Conservation (phyloP, 2,888 invertebrate species). For the Macrophya annulata region DNA sequence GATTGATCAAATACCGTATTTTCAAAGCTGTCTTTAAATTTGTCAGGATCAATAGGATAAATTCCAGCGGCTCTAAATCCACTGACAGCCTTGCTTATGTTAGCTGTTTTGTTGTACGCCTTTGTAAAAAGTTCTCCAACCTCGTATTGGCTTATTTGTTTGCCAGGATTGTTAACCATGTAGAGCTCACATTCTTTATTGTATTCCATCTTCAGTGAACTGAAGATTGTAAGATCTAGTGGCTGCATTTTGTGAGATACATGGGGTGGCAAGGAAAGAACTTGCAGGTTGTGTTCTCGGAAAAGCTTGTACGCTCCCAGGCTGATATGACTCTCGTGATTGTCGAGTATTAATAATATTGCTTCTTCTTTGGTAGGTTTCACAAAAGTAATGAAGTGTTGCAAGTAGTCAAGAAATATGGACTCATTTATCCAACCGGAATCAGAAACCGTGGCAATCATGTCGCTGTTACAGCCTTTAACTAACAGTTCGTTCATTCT, state of each 20-base stretch:
- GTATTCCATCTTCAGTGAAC: slow-evolving; percentile 36
- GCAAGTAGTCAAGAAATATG: slow-evolving; percentile 54
- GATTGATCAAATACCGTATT: too few relatives aligned
- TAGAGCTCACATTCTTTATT: slow-evolving; percentile 20
- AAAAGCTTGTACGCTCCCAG: slow-evolving; percentile 44
- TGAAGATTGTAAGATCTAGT: slow-evolving; percentile 48
- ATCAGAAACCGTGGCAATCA: slow-evolving; percentile 55
- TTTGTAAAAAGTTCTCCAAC: too few relatives aligned
- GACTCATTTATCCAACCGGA: slow-evolving; percentile 54
- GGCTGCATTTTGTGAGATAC: slow-evolving; percentile 54
- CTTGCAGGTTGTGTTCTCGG: slow-evolving; percentile 49
- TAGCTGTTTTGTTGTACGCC: too few relatives aligned
- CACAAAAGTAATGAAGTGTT: too few relatives aligned
- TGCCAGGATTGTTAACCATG: slow-evolving; percentile 20
- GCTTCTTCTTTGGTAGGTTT: slow-evolving; percentile 55
- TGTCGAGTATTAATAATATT: slow-evolving; percentile 54
- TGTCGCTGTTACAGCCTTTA: slow-evolving; percentile 37
- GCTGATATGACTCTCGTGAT: slow-evolving; percentile 53
- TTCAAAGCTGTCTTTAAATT: too few relatives aligned
- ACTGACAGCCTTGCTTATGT: too few relatives aligned
- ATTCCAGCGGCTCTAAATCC: too few relatives aligned
- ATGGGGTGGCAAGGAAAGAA: slow-evolving; percentile 52
- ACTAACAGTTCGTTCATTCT: slow-evolving; percentile 44
- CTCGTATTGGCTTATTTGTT: slow-evolving; percentile 15
- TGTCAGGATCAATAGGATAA: too few relatives aligned